phyloP scores from a whole-genome alignment of 2,797 vertebrate genomes.

The Lindbergichthys nudifrons region DNA sequence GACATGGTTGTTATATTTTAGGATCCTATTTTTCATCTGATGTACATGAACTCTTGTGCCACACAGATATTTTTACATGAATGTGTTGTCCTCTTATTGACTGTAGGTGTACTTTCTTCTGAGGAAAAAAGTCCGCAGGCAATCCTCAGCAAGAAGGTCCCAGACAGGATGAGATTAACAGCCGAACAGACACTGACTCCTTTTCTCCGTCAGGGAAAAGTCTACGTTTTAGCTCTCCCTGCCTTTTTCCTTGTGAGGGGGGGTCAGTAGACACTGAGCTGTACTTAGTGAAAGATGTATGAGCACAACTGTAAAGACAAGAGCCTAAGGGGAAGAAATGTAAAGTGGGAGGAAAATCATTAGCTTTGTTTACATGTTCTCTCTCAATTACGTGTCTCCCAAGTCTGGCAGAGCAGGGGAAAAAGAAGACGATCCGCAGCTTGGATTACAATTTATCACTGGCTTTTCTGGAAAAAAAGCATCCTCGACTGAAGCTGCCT shows the following conservation, averaged over 20 bases:
- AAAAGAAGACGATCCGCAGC: constrained; percentile 35
- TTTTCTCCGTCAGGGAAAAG: constrained; percentile 37
- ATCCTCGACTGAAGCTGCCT: constrained; percentile 41
- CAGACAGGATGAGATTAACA: constrained; percentile 47
- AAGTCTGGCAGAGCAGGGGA: constrained; percentile 49
- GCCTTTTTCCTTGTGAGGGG: constrained; percentile 20
- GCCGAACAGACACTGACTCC: constrained; percentile 33
- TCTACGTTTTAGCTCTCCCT: constrained; percentile 42
- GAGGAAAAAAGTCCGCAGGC: constrained; percentile 22
- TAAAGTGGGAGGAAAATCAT: constrained; percentile 74
- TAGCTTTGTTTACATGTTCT: constrained; percentile 78
- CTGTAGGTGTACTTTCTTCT: constrained; percentile 36
- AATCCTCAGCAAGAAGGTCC: constrained; percentile 16
- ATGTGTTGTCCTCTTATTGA: constrained; percentile 19
- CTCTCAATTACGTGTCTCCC: constrained; percentile 72
- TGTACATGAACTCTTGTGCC: background rate
- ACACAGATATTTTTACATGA: constrained; percentile 32
- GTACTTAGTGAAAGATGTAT: constrained; percentile 72
- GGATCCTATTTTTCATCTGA: constrained; percentile 3
- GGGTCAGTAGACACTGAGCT: constrained; percentile 61
- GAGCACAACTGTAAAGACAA: constrained; percentile 50
- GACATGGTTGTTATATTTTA: constrained; percentile 1
- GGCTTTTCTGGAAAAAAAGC: constrained; percentile 47
- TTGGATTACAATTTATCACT: constrained; percentile 65
- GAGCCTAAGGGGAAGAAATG: constrained; percentile 60